Percentiles rank a stretch among this genome's conserved stretches.
phyloP scores from a whole-genome alignment of 1,140 invertebrate species.

The Hesperophylax magnus region DNA sequence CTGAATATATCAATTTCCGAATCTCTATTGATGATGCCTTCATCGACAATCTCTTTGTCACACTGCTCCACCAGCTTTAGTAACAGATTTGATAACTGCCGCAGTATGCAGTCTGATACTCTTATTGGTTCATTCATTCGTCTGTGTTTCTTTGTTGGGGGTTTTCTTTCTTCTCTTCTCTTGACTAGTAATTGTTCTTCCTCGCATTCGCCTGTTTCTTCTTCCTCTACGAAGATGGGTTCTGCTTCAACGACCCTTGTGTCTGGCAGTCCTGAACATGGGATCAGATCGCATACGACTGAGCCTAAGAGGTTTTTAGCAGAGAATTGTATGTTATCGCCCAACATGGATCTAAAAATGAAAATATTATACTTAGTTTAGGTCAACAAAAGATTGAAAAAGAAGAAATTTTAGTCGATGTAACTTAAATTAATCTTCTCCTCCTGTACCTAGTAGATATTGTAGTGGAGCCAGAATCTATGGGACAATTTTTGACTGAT shows the following conservation, averaged over 20 bases:
- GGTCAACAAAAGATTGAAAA: too few relatives aligned
- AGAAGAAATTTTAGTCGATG: too few relatives aligned
- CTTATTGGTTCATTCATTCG: not conserved
- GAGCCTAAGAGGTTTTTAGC: not conserved
- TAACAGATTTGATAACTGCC: slow-evolving; percentile 1
- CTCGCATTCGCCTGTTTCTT: not conserved
- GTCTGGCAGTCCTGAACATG: not conserved
- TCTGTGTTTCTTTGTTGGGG: not conserved
- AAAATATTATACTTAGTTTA: too few relatives aligned
- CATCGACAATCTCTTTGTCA: not conserved
- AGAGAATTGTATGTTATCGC: too few relatives aligned
- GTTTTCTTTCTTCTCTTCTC: not conserved
- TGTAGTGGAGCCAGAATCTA: too few relatives aligned
- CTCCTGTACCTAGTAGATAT: too few relatives aligned
- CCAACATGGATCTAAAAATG: too few relatives aligned
- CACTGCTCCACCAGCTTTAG: not conserved
- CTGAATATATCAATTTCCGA: slow-evolving; percentile 9
- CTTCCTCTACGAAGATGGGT: not conserved
- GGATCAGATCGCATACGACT: not conserved
- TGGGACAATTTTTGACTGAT: too few relatives aligned
- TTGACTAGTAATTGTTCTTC: not conserved
- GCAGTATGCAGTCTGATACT: slow-evolving; percentile 18
- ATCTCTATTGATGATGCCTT: not conserved
- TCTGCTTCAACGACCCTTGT: not conserved
- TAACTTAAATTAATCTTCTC: too few relatives aligned